phyloP scores from a whole-genome alignment of 2,797 vertebrate genomes.

The Phoxinus dragarum region DNA sequence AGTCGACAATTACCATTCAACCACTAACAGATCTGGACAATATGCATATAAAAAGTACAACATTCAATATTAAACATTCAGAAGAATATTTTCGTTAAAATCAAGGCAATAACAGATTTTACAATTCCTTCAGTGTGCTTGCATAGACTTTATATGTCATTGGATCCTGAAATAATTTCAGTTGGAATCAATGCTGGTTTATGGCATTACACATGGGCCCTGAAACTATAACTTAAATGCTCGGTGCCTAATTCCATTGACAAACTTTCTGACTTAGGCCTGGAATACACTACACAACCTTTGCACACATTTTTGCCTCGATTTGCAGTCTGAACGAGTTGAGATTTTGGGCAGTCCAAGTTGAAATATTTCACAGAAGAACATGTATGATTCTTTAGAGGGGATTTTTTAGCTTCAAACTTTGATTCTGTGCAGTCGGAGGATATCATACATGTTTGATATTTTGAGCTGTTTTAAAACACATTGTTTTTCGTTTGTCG shows the following conservation, averaged over 20 bases:
- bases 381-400: neutral
- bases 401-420: neutral
- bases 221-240: neutral
- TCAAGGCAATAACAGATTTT: constrained; percentile 39
- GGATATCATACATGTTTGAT: neutral
- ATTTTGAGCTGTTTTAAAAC: no score
- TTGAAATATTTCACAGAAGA: neutral
- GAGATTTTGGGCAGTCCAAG: neutral
- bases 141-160: neutral
- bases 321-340: neutral
- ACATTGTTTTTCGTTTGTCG: neutral
- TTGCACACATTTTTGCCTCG: neutral
- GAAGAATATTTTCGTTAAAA: constrained; percentile 44
- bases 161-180: neutral
- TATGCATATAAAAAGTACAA: constrained; percentile 42
- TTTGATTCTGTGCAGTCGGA: neutral
- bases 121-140: constrained; percentile 56
- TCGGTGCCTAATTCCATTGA: neutral
- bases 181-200: neutral
- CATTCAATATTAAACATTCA: constrained; percentile 46
- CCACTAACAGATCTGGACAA: constrained; percentile 61
- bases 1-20: constrained; percentile 31
- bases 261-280: neutral
- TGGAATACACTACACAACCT: neutral
- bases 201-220: neutral